Conservation (phyloP, 35 echinoderm and acorn worm genomes). For the Lytechinus variegatus region DNA sequence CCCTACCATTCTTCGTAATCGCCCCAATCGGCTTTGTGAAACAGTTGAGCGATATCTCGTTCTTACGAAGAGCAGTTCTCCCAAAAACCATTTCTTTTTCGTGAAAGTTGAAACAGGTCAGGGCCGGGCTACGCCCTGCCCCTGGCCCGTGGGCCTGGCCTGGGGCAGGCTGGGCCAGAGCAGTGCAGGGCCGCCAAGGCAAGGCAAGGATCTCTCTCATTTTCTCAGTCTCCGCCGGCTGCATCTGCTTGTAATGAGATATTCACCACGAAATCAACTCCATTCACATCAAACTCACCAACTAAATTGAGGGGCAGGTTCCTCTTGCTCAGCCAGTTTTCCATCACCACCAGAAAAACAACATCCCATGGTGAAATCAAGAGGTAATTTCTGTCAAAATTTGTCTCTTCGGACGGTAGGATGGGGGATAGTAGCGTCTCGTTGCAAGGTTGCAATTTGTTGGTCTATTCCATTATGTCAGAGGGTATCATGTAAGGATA, state of each 20-base stretch:
- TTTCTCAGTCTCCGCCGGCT: too few relatives aligned
- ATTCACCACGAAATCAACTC: not conserved
- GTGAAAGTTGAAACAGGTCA: too few relatives aligned
- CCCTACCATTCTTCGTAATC: too few relatives aligned
- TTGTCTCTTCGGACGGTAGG: not conserved
- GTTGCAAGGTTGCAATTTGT: slow-evolving; percentile 44
- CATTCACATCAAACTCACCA: slow-evolving; percentile 52
- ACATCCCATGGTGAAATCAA: slow-evolving; percentile 61
- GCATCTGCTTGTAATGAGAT: not conserved
- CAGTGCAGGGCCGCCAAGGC: too few relatives aligned
- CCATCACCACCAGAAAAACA: slow-evolving; percentile 54
- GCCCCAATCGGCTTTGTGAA: too few relatives aligned
- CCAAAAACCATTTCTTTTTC: too few relatives aligned
- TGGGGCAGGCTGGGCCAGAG: not conserved
- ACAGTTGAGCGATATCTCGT: too few relatives aligned
- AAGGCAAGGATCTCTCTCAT: too few relatives aligned
- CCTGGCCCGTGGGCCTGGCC: too few relatives aligned
- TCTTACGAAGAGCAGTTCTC: too few relatives aligned
- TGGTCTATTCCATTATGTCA: not conserved
- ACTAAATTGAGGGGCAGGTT: slow-evolving; percentile 61
- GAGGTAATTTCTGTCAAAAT: not conserved
- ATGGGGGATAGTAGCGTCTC: slow-evolving; percentile 43
- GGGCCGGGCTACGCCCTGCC: too few relatives aligned
- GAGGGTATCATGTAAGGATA: not conserved
- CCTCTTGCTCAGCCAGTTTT: slow-evolving; percentile 47